Conservation (phyloP, 2,888 invertebrate species). For the Synanthedon tipuliformis region DNA sequence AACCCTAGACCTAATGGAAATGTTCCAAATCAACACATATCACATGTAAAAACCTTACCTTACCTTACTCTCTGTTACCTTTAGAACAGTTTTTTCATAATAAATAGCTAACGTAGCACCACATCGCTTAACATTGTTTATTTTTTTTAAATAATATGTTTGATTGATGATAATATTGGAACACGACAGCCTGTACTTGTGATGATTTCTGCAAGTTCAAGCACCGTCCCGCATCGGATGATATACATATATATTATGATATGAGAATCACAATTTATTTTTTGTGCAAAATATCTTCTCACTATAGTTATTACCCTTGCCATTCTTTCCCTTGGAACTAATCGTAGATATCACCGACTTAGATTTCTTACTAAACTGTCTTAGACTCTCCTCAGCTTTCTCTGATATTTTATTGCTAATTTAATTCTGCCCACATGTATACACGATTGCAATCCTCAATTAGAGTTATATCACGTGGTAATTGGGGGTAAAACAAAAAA, state of each 20-base stretch:
- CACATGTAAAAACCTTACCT: neutral
- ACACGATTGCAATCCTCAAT: neutral
- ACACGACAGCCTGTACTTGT: neutral
- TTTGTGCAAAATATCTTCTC: neutral
- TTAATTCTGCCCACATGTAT: constrained; percentile 8
- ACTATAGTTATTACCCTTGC: neutral
- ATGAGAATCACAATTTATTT: neutral
- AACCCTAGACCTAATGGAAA: neutral
- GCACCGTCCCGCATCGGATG: neutral
- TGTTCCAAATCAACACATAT: neutral
- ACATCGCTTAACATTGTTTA: neutral
- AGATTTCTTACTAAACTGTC: neutral
- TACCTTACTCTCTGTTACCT: neutral
- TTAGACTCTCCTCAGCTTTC: constrained; percentile 2
- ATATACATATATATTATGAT: neutral
- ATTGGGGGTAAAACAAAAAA: neutral
- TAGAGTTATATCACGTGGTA: neutral
- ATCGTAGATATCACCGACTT: constrained; percentile 4
- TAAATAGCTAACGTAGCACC: neutral
- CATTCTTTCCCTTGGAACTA: constrained; percentile 3
- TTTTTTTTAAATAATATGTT: neutral
- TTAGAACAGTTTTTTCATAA: neutral
- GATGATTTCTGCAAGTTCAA: neutral
- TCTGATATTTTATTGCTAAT: constrained; percentile 2
- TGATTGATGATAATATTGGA: neutral